Base-by-base conservation (phyloP, 2,888 invertebrate genomes). In the Athetis lepigone region DNA sequence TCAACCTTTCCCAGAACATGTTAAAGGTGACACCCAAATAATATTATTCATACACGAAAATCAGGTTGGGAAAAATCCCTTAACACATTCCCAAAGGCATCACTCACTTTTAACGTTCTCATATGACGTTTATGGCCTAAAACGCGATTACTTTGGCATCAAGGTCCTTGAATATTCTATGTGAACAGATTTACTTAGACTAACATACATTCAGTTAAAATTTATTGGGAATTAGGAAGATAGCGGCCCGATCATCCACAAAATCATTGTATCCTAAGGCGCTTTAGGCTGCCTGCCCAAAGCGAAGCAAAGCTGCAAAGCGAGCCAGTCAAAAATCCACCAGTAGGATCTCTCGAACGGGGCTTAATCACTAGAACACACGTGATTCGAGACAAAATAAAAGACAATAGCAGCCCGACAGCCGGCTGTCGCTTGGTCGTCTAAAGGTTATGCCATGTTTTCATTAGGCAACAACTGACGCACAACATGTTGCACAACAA, bases 161-260 rank as follows among this genome's bases (percentile, higher is more conserved):
- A 62, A 70, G 27, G 29, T 40, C 49, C 55, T 73, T 71, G 62
- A 64, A 77, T 71, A 75, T 78, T 59, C 60, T 47, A 63, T 62
- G 29, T 52, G 49, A 65, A 67, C 61, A 61, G 67, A 68, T 74
- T 77, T 77, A 74, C 75, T 65, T 68, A 74, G 61, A 58, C 62
- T 64, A 74, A 77, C 63, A 77, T 51, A 78, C 64, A 78, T 75
- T 75, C 66, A 27, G 64, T 67, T 75, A 62, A 64, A 74, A 75
- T 74, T 76, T 79, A 78, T 70, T 69, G 66, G 57, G 59, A 69
- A 67, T 74, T 71, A 74, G 74, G 60, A 29, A 69, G 64, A 70
- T 74, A 70, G 59, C 50, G 51, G 27, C 47, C 40, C 49, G 64
- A 76, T 78, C 77, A 67, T 16, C 45, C 60, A 33, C 25, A 71